Evolutionary conservation across 2,888 invertebrate species (phyloP), one percentile per base, ranked within the genome.

Genomic region (Lepeophtheirus nordmannii): DNA sequence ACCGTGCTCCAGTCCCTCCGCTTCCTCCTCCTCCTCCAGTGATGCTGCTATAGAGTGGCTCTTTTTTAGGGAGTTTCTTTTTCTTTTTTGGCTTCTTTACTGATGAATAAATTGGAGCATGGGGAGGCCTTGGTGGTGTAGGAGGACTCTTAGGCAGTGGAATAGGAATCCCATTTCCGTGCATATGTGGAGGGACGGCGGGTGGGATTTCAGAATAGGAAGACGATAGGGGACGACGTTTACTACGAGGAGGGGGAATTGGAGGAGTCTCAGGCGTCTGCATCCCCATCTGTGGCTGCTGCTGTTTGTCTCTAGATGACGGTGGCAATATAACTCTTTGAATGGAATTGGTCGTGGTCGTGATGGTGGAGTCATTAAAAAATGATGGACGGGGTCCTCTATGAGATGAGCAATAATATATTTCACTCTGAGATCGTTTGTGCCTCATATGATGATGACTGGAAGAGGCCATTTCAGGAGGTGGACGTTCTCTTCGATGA

Each of bases 111-210:
- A 46, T 46, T n/a, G 53, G 53, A 17, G 46, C 62, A 67, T 41
- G 67, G 57, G 66, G 69, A 68, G 59, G 70, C 69, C n/a, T 67
- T 67, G 62, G 70, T 68, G 10, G 70, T 68, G 46, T 64, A 41
- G 22, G 69, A 65, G 39, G 69, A 69, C 38, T 68, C 58, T 40
- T 68, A 67, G 66, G 69, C 65, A 61, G 68, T 40, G 61, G 68
- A 68, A 23, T 11, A 39, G 46, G 67, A 57, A 60, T 57, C 12
- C 68, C 41, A 10, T 23, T 46, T 58, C 67, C 68, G 37, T 56
- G 69, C 17, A 61, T 58, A 53, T 61, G 68, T 17, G 65, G 62
- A 14, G 68, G 69, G 8, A 67, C 62, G 17, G 69, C 67, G 20
- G 69, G 68, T 17, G 67, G 67, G 23, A 66, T 30, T 20, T 62